Evolutionary conservation across 2,797 vertebrate species (phyloP).

Genomic region (Poeciliopsis presidionis): DNA sequence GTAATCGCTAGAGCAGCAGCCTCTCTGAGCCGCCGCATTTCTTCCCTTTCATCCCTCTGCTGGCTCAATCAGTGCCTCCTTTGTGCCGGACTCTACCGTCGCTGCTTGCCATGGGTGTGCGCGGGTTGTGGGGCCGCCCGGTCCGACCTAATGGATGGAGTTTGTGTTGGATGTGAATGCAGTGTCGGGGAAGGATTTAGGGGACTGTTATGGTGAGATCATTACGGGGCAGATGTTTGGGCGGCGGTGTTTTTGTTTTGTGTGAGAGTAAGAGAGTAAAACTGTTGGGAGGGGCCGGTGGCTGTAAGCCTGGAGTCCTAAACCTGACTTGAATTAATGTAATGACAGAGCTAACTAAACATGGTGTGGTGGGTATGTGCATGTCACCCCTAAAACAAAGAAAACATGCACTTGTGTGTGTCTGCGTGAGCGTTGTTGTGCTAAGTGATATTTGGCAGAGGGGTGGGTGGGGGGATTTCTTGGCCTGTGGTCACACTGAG

Average conservation of each 20-base stretch:
- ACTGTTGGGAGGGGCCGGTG: slow-evolving; percentile 48
- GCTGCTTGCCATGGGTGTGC: slow-evolving; percentile 42
- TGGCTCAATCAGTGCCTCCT: slow-evolving; percentile 59
- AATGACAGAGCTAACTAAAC: slow-evolving; percentile 47
- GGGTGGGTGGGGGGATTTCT: slow-evolving; percentile 47
- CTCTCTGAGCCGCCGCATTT: slow-evolving; percentile 21
- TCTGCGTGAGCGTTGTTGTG: slow-evolving; percentile 55
- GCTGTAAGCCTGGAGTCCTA: slow-evolving; percentile 42
- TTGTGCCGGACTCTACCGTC: slow-evolving; percentile 41
- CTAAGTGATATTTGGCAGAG: slow-evolving; percentile 82
- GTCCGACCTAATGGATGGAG: slow-evolving; percentile 10
- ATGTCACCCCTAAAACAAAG: slow-evolving; percentile 21
- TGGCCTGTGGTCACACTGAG: slow-evolving; percentile 77
- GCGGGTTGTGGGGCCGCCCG: slow-evolving; percentile 12
- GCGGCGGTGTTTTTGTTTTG: slow-evolving; percentile 52
- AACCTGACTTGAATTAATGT: slow-evolving; percentile 58
- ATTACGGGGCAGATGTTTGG: slow-evolving; percentile 56
- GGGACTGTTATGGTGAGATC: slow-evolving; percentile 50
- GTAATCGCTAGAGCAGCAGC: slow-evolving; percentile 5
- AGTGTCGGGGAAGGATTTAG: slow-evolving; percentile 8
- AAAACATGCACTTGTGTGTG: slow-evolving; percentile 34
- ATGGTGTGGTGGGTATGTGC: slow-evolving; percentile 40
- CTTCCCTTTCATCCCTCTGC: slow-evolving; percentile 51
- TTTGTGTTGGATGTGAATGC: slow-evolving; percentile 41
- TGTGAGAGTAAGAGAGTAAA: slow-evolving; percentile 50